phyloP scores from a whole-genome alignment of 1,140 invertebrate species.

The Monochamus saltuarius region DNA sequence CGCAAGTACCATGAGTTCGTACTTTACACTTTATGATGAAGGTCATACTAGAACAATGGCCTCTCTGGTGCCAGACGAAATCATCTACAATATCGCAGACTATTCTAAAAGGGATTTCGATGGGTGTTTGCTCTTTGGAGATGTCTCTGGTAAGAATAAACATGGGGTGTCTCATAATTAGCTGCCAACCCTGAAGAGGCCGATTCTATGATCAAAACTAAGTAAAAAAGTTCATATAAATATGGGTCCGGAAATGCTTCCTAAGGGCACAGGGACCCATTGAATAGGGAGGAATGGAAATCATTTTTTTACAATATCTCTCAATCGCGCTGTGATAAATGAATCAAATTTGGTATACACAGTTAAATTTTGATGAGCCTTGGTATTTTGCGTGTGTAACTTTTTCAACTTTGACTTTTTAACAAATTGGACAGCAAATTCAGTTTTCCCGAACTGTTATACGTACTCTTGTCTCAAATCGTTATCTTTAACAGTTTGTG shows the following conservation, averaged over 20 bases:
- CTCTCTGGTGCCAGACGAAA: slow-evolving; percentile 64
- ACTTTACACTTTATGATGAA: slow-evolving; percentile 18
- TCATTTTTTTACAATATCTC: too few species aligned
- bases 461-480: neutral
- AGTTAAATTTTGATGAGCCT: too few species aligned
- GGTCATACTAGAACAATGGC: slow-evolving; percentile 58
- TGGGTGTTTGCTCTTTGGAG: slow-evolving; percentile 62
- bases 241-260: too few species aligned
- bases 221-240: neutral
- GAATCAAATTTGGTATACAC: too few species aligned
- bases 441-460: neutral
- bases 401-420: too few species aligned
- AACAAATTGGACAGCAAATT: too few species aligned
- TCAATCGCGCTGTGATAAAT: too few species aligned
- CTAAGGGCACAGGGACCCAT: too few species aligned
- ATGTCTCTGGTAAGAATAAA: slow-evolving; percentile 56
- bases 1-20: neutral
- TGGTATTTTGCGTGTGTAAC: too few species aligned
- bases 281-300: too few species aligned
- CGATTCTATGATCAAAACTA: neutral
- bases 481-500: neutral
- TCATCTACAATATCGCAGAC: slow-evolving; percentile 58
- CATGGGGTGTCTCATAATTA: too few species aligned
- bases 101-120: slow-evolving; percentile 57
- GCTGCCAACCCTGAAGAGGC: too few species aligned